A percentile compares a stretch with the other conserved stretches of the same genome.
Evolutionary conservation across 2,113 vertebrate genomes (phyloP).

Genomic region (Oenanthe melanoleuca): DNA sequence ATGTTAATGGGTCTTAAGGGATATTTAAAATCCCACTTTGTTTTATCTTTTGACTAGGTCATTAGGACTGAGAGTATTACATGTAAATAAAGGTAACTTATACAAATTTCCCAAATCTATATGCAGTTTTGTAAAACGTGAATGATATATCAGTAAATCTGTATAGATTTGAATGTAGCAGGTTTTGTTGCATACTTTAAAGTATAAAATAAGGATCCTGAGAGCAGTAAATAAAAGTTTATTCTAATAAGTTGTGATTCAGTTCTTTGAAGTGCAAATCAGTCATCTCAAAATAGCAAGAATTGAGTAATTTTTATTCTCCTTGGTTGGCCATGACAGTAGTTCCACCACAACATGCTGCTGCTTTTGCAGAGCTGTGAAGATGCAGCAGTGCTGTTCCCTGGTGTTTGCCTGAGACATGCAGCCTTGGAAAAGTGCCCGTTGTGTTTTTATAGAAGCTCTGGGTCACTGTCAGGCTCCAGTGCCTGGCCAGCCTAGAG

Average conservation of each 20-base stretch:
- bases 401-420: background rate
- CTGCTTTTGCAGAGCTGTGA: background rate
- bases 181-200: slow-evolving; percentile 72
- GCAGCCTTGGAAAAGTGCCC: background rate
- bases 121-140: slow-evolving; percentile 67
- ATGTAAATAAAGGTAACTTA: slow-evolving; percentile 73
- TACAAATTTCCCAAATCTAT: slow-evolving; percentile 62
- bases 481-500: background rate
- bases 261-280: slow-evolving; percentile 37
- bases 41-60: slow-evolving; percentile 65
- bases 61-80: slow-evolving; percentile 66
- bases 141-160: slow-evolving; percentile 65
- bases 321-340: background rate
- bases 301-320: background rate
- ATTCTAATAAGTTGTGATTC: slow-evolving; percentile 68
- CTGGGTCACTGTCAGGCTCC: background rate
- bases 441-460: background rate
- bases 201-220: slow-evolving; percentile 63
- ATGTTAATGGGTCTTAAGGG: slow-evolving; percentile 66
- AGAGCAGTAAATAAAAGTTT: slow-evolving; percentile 77
- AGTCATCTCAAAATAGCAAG: background rate
- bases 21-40: slow-evolving; percentile 59
- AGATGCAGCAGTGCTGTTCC: background rate
- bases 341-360: background rate
- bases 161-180: slow-evolving; percentile 74